Evolutionary conservation across 2,797 vertebrate species (phyloP).

Genomic region (Hyperoplus immaculatus): DNA sequence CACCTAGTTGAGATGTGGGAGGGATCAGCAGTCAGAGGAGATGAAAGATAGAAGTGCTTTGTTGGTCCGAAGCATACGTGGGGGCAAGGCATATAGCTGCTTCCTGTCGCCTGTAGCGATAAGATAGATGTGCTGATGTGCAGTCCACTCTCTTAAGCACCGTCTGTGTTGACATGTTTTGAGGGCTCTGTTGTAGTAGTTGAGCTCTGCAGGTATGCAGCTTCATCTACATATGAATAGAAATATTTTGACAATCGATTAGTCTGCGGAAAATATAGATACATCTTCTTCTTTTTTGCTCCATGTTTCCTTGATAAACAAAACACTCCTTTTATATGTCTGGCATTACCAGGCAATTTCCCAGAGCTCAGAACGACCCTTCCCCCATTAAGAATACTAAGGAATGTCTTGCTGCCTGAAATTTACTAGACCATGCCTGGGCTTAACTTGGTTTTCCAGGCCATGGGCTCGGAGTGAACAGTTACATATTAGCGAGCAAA

Average conservation of each 20-base stretch:
- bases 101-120: conserved; percentile 74
- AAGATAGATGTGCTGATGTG: conserved; percentile 66
- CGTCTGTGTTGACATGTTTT: conserved; percentile 68
- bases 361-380: conserved; percentile 32
- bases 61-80: conserved; percentile 63
- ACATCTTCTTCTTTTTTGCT: background rate
- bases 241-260: conserved; percentile 37
- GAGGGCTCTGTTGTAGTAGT: conserved; percentile 42
- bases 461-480: conserved; percentile 54
- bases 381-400: conserved; percentile 46
- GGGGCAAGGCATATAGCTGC: conserved; percentile 67
- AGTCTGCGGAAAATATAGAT: background rate
- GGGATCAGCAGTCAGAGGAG: conserved; percentile 71
- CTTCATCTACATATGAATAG: conserved; percentile 50
- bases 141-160: conserved; percentile 62
- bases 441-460: conserved; percentile 74
- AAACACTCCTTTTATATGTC: background rate
- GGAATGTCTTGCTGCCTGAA: conserved; percentile 66
- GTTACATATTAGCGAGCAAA: conserved; percentile 76
- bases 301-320: background rate
- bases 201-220: conserved; percentile 30
- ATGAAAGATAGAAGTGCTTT: conserved; percentile 81
- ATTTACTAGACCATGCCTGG: conserved; percentile 67
- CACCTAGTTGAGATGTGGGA: conserved; percentile 66
- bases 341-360: conserved; percentile 25